Evolutionary conservation across 1,140 invertebrate genomes (phyloP).

Genomic region (Lysiphlebus fabarum): DNA sequence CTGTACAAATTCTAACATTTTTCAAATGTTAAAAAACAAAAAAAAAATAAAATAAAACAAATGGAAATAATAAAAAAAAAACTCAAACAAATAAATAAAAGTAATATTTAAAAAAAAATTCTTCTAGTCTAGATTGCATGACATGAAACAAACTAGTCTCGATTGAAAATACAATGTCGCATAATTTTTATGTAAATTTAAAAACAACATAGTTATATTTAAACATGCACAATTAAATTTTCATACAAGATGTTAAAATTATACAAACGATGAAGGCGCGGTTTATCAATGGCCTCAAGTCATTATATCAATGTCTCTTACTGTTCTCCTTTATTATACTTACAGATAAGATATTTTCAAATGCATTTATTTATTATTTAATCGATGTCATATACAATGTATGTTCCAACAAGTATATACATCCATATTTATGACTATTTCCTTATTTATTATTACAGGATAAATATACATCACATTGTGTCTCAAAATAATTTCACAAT

Average conservation of each 20-base stretch:
- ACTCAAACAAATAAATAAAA: no score
- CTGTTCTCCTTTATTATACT: neutral
- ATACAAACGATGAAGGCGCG: conserved; percentile 3
- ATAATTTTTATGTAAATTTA: conserved; percentile 23
- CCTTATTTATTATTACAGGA: neutral
- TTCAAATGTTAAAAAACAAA: conserved; percentile 2
- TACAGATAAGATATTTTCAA: conserved; percentile 4
- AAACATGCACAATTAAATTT: conserved; percentile 12
- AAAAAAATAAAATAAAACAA: neutral
- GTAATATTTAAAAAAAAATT: neutral
- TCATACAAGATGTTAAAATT: conserved; percentile 4
- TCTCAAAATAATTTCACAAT: no score
- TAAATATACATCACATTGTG: no score
- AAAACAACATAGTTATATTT: no score
- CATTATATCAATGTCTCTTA: neutral
- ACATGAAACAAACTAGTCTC: neutral
- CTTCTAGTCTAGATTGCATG: neutral
- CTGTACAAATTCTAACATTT: conserved; percentile 4
- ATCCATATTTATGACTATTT: neutral
- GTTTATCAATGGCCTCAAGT: conserved; percentile 9
- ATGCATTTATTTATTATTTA: neutral
- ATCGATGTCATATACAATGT: neutral
- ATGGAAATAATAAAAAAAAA: no score
- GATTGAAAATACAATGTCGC: neutral
- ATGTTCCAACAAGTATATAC: no score